These are phyloP conservation scores for Oscheius sp. DNA, from an alignment of 2,888 invertebrate genomes.

Conservation along the genomic window DNA sequence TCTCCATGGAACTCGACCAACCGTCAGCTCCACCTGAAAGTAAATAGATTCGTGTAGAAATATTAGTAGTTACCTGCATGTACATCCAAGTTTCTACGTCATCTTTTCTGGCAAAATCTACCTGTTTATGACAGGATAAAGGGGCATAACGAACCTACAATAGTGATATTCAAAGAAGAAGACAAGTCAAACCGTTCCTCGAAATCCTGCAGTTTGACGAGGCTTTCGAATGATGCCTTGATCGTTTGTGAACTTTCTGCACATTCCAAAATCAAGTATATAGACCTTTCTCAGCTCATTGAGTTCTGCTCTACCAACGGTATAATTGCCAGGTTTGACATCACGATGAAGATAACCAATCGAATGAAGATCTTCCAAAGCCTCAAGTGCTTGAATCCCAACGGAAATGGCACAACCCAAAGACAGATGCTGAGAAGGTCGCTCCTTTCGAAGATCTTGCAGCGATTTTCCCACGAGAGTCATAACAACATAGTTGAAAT, in stretches of 20 bases:
- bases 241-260: slow-evolving; percentile 56
- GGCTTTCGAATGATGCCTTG: slow-evolving; percentile 60
- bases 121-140: slow-evolving; percentile 60
- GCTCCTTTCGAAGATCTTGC: slow-evolving; percentile 50
- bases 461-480: slow-evolving; percentile 63
- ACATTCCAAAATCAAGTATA: slow-evolving; percentile 58
- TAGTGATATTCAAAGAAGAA: too few relatives aligned
- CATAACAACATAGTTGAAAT: slow-evolving; percentile 68
- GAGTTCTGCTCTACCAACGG: slow-evolving; percentile 53
- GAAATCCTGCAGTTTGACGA: slow-evolving; percentile 62
- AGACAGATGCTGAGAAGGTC: slow-evolving; percentile 41
- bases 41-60: too few relatives aligned
- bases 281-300: slow-evolving; percentile 53
- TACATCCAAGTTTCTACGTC: slow-evolving; percentile 56
- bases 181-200: too few relatives aligned
- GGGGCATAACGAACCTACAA: slow-evolving; percentile 67
- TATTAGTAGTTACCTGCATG: too few relatives aligned
- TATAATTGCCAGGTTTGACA: slow-evolving; percentile 58
- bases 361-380: slow-evolving; percentile 60
- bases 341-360: slow-evolving; percentile 61
- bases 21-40: slow-evolving; percentile 59
- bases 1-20: slow-evolving; percentile 57
- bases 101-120: slow-evolving; percentile 62
- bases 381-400: slow-evolving; percentile 53
- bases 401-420: slow-evolving; percentile 45